phyloP scores from a whole-genome alignment of 2,888 invertebrate species.

The Eudemis profundana region DNA sequence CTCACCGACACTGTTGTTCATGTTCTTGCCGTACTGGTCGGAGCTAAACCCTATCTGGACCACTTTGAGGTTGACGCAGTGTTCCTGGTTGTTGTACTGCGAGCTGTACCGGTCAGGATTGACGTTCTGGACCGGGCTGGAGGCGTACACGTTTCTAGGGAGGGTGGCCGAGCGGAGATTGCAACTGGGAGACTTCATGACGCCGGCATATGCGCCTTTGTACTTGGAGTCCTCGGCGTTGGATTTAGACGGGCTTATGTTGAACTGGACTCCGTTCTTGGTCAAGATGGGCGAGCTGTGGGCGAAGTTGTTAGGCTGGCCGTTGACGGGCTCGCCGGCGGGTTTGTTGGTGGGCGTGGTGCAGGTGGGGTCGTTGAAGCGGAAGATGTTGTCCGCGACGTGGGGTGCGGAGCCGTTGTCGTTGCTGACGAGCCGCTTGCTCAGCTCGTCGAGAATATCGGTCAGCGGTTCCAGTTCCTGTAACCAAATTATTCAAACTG shows the following conservation, averaged over 20 bases:
- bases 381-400: constrained; percentile 87
- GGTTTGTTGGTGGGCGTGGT: constrained; percentile 67
- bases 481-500: constrained; percentile 47
- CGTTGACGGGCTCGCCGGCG: constrained; percentile 62
- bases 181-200: constrained; percentile 80
- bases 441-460: constrained; percentile 89
- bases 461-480: constrained; percentile 88
- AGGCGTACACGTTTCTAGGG: constrained; percentile 88
- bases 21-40: constrained; percentile 86
- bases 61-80: constrained; percentile 85
- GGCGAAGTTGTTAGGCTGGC: constrained; percentile 72
- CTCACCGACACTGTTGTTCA: constrained; percentile 76
- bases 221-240: constrained; percentile 78
- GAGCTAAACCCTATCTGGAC: constrained; percentile 86
- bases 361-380: constrained; percentile 88
- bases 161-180: constrained; percentile 88
- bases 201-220: constrained; percentile 71
- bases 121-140: constrained; percentile 72
- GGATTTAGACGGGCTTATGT: constrained; percentile 77
- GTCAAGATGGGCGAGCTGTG: constrained; percentile 84
- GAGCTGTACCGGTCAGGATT: constrained; percentile 82
- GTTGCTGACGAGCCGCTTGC: constrained; percentile 85
- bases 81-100: constrained; percentile 82
- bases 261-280: constrained; percentile 84
- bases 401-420: constrained; percentile 69